Evolutionary conservation across 2,113 vertebrate species (phyloP), one percentile per base, ranked within the genome.

Genomic region (Actenoides lindsayi): DNA sequence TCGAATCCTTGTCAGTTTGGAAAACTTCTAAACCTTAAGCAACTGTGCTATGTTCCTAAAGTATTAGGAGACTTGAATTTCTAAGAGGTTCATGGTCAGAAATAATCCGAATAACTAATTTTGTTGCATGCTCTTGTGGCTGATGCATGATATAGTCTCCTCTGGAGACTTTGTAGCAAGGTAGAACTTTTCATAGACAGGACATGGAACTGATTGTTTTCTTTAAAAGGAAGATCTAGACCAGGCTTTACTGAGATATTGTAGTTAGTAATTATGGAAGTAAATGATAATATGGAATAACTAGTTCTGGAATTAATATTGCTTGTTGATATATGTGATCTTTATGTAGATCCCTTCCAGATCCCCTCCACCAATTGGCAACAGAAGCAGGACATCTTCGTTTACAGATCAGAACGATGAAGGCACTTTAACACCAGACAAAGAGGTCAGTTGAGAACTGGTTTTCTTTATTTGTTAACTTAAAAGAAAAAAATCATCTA

Each of bases 361-460:
- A n/a, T 87, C 82, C 54, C 80, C 95, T 88, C 56, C 94, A 42
- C 71, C 97, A 84, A 11, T 83, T 73, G 94, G 46, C 71, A 77
- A 54, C 74, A 97, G 97, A 84, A 98, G 93, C 59, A 97, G 97
- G 53, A 88, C 96, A 7, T 97, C 98, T 95, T 98, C 98, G 0
- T 96, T 97, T 62, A 93, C 98, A 39, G 97, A 98, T 68, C 98
- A 97, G 39, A 97, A 97, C 41, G 98, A 99, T 91, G 98, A 98
- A 89, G 90, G 93, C 70, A 94, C 95, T 33, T 95, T 92, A 77
- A 95, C 97, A 83, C 98, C 98, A 68, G 98, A 99, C 89, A 98
- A 98, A 98, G 99, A 99, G 99, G 99, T 99, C 93, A 97, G 98
- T 87, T 94, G 56, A 92, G 44, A 93, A 73, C 31, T 44, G 14